A percentile compares a stretch with the other conserved stretches of the same genome.
These are phyloP conservation scores for Sycophila sp. DNA, from an alignment of 1,140 invertebrate genomes.

Conservation along the genomic window DNA sequence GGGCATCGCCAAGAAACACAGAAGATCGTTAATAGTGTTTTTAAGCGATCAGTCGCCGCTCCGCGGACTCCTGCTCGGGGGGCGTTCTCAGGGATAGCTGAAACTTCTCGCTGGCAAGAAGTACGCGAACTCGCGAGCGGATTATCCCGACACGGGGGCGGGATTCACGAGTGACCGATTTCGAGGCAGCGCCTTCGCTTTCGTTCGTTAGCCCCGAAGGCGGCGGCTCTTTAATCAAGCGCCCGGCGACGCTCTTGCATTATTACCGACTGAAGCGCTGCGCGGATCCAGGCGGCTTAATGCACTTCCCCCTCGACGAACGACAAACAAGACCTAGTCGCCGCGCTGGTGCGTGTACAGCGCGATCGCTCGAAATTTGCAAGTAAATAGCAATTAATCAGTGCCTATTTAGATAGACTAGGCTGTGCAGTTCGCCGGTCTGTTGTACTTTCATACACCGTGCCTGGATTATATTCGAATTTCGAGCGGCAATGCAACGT, in stretches of 20 bases:
- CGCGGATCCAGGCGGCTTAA: background rate
- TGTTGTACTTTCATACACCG: too few species aligned
- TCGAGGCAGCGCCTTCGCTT: too few species aligned
- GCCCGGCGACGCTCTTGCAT: background rate
- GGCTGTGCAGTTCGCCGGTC: too few species aligned
- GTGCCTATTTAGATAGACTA: constrained; percentile 49
- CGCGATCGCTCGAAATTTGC: constrained; percentile 51
- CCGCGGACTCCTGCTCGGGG: background rate
- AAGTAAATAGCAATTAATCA: constrained; percentile 61
- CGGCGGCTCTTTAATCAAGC: background rate
- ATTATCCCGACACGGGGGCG: too few species aligned
- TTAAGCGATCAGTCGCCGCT: background rate
- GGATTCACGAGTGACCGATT: too few species aligned
- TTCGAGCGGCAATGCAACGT: constrained; percentile 32
- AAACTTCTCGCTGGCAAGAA: too few species aligned
- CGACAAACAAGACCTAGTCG: background rate
- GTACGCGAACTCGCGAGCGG: too few species aligned
- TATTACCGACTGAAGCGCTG: background rate
- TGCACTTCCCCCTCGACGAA: background rate
- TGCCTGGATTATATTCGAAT: too few species aligned
- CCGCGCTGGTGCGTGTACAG: constrained; percentile 16
- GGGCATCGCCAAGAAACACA: background rate
- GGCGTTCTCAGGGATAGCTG: too few species aligned
- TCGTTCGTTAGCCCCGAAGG: too few species aligned
- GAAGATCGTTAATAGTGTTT: background rate